phyloP scores from a whole-genome alignment of 2,113 vertebrate genomes.

The Cinclus mexicanus region DNA sequence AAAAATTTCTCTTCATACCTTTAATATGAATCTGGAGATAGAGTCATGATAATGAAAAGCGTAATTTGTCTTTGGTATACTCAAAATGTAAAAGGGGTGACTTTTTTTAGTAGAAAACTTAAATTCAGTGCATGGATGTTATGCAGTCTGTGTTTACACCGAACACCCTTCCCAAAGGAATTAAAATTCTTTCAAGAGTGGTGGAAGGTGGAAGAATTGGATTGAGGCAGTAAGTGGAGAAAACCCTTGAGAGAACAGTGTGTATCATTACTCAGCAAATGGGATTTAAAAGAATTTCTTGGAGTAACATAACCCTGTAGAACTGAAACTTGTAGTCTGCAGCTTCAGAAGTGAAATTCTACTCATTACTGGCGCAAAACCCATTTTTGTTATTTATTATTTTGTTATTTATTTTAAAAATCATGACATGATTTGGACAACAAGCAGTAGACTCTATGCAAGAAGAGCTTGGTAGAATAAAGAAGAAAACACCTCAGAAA shows the following conservation, averaged over 20 bases:
- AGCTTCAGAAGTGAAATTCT: neutral
- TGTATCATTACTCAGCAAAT: neutral
- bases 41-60: neutral
- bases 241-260: neutral
- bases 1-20: neutral
- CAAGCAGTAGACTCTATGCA: neutral
- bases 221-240: neutral
- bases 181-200: neutral
- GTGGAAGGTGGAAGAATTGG: neutral
- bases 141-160: neutral
- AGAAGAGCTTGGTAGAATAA: neutral
- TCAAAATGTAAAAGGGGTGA: neutral
- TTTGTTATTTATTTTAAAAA: neutral
- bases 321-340: neutral
- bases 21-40: neutral
- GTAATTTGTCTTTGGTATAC: neutral
- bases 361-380: neutral
- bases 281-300: neutral
- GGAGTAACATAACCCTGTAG: neutral
- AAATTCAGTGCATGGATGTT: neutral
- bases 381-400: neutral
- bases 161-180: neutral
- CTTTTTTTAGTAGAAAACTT: neutral
- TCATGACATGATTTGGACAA: neutral
- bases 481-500: neutral